Percentiles rank a stretch among this genome's conserved stretches.
phyloP scores from a whole-genome alignment of 2,888 invertebrate genomes.

The Patella caerulea region DNA sequence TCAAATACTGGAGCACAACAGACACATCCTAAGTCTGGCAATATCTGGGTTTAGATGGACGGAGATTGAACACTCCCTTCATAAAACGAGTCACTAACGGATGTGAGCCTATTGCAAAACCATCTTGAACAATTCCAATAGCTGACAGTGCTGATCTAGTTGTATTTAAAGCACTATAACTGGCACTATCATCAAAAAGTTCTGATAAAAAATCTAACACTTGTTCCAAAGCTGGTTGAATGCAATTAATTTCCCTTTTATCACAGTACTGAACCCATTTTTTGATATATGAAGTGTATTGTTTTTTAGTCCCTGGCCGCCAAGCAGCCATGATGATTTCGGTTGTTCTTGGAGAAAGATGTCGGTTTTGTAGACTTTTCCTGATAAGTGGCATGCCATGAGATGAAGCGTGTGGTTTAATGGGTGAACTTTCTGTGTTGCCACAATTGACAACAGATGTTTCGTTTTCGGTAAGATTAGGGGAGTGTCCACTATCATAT shows the following conservation, averaged over 20 bases:
- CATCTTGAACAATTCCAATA: constrained; percentile 25
- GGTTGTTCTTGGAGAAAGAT: constrained; percentile 13
- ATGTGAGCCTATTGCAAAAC: constrained; percentile 27
- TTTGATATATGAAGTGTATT: constrained; percentile 24
- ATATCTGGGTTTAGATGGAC: constrained; percentile 27
- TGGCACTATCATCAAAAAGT: constrained; percentile 12
- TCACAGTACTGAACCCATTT: constrained; percentile 32
- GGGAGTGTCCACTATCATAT: constrained; percentile 4
- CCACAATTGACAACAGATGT: background rate
- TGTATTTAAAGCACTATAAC: constrained; percentile 28
- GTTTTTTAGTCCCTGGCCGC: constrained; percentile 23
- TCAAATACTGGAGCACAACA: constrained; percentile 19
- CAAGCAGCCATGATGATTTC: constrained; percentile 25
- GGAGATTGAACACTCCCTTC: constrained; percentile 27
- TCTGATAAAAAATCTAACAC: constrained; percentile 17
- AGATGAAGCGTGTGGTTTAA: constrained; percentile 25
- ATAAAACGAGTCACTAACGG: constrained; percentile 25
- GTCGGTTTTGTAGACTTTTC: constrained; percentile 5
- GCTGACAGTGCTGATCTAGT: constrained; percentile 24
- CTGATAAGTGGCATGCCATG: constrained; percentile 18
- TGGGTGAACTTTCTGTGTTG: background rate
- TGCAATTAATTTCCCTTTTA: constrained; percentile 13
- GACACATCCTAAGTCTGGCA: constrained; percentile 29
- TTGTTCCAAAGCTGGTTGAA: constrained; percentile 17
- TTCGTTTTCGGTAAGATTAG: constrained; percentile 7